Base-by-base conservation (phyloP, 1,140 invertebrate genomes). In the Hetaerina americana region DNA sequence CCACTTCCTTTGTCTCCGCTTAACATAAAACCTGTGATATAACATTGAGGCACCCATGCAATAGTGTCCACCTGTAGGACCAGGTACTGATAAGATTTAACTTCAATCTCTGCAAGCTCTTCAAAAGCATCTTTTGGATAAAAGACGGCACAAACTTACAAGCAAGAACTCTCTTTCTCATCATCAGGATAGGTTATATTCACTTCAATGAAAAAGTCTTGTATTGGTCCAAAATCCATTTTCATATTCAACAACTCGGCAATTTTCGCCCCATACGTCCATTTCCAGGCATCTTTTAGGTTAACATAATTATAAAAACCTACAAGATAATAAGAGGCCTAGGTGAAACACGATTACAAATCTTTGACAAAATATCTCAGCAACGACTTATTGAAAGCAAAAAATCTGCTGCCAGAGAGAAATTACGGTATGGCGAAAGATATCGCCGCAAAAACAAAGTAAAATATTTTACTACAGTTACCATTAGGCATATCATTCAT, bases 241-340 rank as follows among this genome's bases (percentile, higher is more conserved):
- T 75, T 76, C 70, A 83, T 85, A 0, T 78, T 79, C 26, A 85
- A 77, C 28, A 75, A 71, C 25, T 79, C 69, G 68, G 82, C 80
- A 70, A 88, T 77, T 71, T 80, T 72, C 15, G 82, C 78, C 69
- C 84, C 80, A 75, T 81, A 76, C 69, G 84, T 79, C 79, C 83
- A 85, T 78, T 89, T 90, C 87, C 87, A 90, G 67, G 85, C 81
- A 75, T 89, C 87, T 79, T 90, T 90, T 0, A 89, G 75, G 5
- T 81, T 78, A 26, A 80, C 76, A 78, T 79, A 81, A 75, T 78
- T 81, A 73, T 74, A 78, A 57, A 57, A 57, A 18, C 40, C 40
- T 57, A n/a, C 10, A 57, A 40, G 31, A 40, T 40, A 8, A n/a
- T n/a, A n/a, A n/a, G n/a, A n/a, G n/a, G n/a, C n/a, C n/a, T n/a